Evolutionary conservation across 2,113 vertebrate genomes (phyloP).

Genomic region (Sclerurus mexicanus): DNA sequence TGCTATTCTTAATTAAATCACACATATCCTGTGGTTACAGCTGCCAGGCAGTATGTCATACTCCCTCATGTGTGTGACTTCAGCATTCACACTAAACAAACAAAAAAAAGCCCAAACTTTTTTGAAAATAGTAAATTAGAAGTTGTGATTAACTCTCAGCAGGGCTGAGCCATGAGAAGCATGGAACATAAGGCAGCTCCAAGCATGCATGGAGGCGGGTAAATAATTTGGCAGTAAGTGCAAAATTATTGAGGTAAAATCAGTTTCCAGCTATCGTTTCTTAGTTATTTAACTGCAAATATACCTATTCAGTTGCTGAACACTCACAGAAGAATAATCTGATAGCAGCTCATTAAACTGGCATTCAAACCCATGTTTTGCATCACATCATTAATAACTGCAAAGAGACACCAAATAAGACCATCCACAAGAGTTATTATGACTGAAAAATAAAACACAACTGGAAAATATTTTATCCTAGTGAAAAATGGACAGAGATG

Average conservation of each 20-base stretch:
- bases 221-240: background rate
- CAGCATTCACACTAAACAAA: background rate
- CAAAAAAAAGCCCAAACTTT: background rate
- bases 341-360: background rate
- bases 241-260: background rate
- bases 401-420: background rate
- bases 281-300: background rate
- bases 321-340: slow-evolving; percentile 1
- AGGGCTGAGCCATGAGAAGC: background rate
- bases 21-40: background rate
- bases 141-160: background rate
- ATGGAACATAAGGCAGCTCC: background rate
- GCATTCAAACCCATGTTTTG: background rate
- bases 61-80: background rate
- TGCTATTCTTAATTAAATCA: background rate
- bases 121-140: background rate
- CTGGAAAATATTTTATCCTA: background rate
- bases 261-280: background rate
- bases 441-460: background rate
- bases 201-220: background rate
- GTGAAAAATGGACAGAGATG: background rate
- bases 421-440: background rate
- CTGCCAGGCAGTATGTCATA: background rate
- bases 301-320: background rate
- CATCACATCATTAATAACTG: background rate